Base-by-base conservation (phyloP, 2,113 vertebrate genomes). In the Protobothrops flavoviridis region DNA sequence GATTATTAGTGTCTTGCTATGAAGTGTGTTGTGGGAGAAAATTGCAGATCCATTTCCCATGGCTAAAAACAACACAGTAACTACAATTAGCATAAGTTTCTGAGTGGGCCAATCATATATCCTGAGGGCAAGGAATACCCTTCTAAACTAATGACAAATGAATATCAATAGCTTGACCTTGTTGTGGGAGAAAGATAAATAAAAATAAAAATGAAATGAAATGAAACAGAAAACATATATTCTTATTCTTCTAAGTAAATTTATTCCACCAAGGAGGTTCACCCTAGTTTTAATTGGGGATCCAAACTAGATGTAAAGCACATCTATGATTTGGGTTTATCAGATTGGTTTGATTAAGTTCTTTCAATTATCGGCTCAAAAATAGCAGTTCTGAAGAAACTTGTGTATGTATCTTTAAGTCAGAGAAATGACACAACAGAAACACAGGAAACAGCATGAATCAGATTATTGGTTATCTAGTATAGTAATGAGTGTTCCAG, bases 141-240 rank as follows among this genome's bases (percentile, higher is more conserved):
- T 96, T 95, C 93, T 93, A 59, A 93, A 96, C 95, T 94, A 95
- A 95, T 97, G 94, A 94, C 92, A 94, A 92, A 94, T 87, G 90
- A 97, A 97, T 96, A 93, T 64, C 92, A 96, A 94, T 95, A 93
- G 96, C 96, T 95, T 94, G 94, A 96, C 94, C 95, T 85, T 95
- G 56, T 88, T 91, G 39, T 81, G 0, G 6, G 57, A 96, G 94
- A 95, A 96, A 91, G 91, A 45, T 17, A 17, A 57, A 93, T 90
- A 13, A 93, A 93, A 94, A 93, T 90, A 13, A 93, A 93, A 94
- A 33, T n/a, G 33, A 74, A 74, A n/a, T 29, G n/a, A 64, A 64
- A 20, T 7, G 20, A 21, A 81, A 81, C n/a, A 39, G 69, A 74
- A 74, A 74, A 74, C 15, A 74, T 39, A 74, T 39, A 74, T 74